Base-by-base conservation (phyloP, 2,113 vertebrate genomes). In the Seriola rivoliana region DNA sequence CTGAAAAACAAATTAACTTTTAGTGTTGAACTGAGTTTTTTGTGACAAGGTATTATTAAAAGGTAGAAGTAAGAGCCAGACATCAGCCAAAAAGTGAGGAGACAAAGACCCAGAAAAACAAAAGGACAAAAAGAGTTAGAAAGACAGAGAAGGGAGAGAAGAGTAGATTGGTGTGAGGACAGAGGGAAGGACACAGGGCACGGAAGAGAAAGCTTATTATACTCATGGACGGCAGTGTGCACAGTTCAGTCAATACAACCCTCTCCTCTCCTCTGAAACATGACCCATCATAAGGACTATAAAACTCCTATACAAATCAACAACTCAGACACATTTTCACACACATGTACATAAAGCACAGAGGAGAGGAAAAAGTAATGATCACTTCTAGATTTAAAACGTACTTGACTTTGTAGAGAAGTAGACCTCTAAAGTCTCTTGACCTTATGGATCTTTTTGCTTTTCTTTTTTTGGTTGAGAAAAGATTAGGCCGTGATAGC, bases 191-290 rank as follows among this genome's bases (percentile, higher is more conserved):
- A 91, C 78, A 29, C 29, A 14, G 67, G 73, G 17, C 69, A 76
- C 62, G 80, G 63, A 78, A 59, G 68, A 84, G 81, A 85, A 82
- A 77, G 82, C 82, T 75, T 72, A 80, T 90, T 75, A 83, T 86
- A 60, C 75, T 84, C 60, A 46, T 75, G 84, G 77, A 84, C 36
- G 62, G 67, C 42, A 67, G 78, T 38, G 74, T 59, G 73, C 82
- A 84, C 80, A 74, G 13, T 82, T 57, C 70, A 89, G 91, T 93
- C 88, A 88, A 93, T 92, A 92, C 65, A 81, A 57, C 40, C 54
- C 73, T 75, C 82, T 69, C 52, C 40, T 42, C 40, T 77, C 17
- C 12, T 74, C 72, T 88, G 85, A 91, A 91, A 90, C 76, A 82
- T 44, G 88, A 89, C 32, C 75, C 75, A 65, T 78, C 46, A 62